Base-by-base conservation (phyloP, 2,888 invertebrate genomes). In the Habroteleia sp. region DNA sequence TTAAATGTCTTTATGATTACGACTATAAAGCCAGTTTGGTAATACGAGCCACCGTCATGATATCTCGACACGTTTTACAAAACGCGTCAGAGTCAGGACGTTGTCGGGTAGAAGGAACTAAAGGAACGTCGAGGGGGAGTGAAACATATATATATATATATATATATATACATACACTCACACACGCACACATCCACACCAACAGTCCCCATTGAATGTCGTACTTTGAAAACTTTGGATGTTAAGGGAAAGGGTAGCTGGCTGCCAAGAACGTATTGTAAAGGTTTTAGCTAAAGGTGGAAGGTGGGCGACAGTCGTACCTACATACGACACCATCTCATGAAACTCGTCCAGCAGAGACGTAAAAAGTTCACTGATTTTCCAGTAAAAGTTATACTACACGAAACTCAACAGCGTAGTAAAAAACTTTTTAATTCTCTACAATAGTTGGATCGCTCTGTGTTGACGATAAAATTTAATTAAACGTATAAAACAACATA, bases 141-240 rank as follows among this genome's bases (percentile, higher is more conserved):
- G 31, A 72, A 75, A 52, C 52, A 54, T 56, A 74, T 13, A 68
- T 78, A 78, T 74, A 7, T 41, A 11, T 10, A 10, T n/a, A 39
- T n/a, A 73, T 17, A 20, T 78, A 74, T 80, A 76, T 77, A 82
- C 77, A 82, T 5, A 10, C 14, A 46, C 25, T 29, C 11, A 77
- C 74, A 31, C n/a, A 13, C 8, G 42, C 13, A 63, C 52, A 74
- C 62, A 78, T 79, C 77, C 71, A 77, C 74, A 78, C 52, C 81
- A 82, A 81, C 82, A 81, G 81, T 80, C 79, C 79, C 84, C 83
- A 84, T 84, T 86, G 84, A 87, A 85, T 82, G 85, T 85, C 84
- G 85, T 83, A 88, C 85, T 85, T 87, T 87, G 87, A 87, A 88
- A 89, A 89, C 87, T 89, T 88, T 86, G 83, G 82, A 87, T 86